Evolutionary conservation across 2,797 vertebrate genomes (phyloP), one percentile per base, ranked within the genome.

Genomic region (Melanotaenia maccullochi): DNA sequence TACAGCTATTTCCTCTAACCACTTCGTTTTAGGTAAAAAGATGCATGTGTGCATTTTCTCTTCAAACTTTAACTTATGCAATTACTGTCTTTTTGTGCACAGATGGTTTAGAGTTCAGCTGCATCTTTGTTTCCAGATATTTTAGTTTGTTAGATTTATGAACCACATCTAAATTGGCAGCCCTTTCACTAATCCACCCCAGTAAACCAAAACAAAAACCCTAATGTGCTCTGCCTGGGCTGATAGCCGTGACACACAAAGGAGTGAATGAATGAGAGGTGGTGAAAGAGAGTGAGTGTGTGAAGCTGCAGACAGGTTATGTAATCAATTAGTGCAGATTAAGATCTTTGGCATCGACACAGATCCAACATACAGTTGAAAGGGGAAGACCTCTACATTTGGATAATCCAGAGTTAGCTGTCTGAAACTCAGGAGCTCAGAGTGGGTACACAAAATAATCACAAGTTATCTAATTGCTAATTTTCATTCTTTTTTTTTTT

Each of bases 261-360:
- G 68, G 67, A 66, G 55, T 73, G 76, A 74, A 83, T 71, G 76
- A 75, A 82, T 69, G 67, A 40, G 44, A 42, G 60, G 51, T 24
- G 30, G 66, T 8, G 18, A 68, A 60, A 69, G 44, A 44, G 60
- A 51, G 40, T 49, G 44, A 9, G 69, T 16, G 14, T 32, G 69
- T 51, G 68, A 71, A 71, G 57, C 61, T 58, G 73, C 59, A 83
- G 76, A 86, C 75, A 75, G 65, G 76, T 92, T 91, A 89, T 77
- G 78, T 59, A 93, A 93, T 82, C 83, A 88, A 59, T 91, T 87
- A 86, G 82, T 70, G 54, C 72, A 86, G 87, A 93, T 94, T 92
- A 93, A 87, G 81, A 83, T 87, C 85, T 88, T 86, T 87, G 83
- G 76, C 73, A 65, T 28, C 65, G 62, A 70, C 74, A 81, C 82